Conservation (phyloP, 1,140 invertebrate genomes). For the Eulimnadia texana region DNA sequence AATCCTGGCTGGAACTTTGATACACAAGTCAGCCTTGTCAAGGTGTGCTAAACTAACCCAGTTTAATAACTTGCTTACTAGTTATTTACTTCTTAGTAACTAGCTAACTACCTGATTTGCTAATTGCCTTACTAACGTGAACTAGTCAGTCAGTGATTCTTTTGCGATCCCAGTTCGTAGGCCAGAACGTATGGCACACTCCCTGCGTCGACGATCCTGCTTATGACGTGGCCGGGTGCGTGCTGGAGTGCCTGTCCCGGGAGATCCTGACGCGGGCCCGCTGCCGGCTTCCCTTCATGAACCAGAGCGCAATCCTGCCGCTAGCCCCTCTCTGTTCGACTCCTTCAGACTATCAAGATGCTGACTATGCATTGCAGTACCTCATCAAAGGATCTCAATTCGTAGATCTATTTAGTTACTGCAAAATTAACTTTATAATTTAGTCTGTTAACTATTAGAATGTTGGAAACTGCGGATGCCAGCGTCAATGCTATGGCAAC, state of each 20-base stretch:
- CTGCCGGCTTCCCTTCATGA: slow-evolving; percentile 13
- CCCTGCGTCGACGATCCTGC: slow-evolving; percentile 7
- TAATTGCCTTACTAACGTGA: no score
- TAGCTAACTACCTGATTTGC: no score
- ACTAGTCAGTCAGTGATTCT: no score
- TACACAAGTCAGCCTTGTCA: background rate
- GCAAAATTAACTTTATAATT: background rate
- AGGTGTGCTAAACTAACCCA: no score
- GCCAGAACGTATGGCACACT: slow-evolving; percentile 2
- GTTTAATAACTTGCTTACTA: no score
- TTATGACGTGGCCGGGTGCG: background rate
- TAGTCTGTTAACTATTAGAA: background rate
- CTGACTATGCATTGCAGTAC: background rate
- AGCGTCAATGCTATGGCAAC: background rate
- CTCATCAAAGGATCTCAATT: background rate
- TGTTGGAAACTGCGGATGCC: slow-evolving; percentile 1
- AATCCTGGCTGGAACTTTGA: slow-evolving; percentile 6
- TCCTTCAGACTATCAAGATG: background rate
- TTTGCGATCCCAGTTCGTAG: background rate
- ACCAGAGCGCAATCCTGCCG: background rate
- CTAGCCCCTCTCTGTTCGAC: background rate
- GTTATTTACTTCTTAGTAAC: no score
- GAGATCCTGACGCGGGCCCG: background rate
- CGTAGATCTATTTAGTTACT: background rate
- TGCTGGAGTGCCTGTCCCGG: background rate